Evolutionary conservation across 2,888 invertebrate genomes (phyloP), one percentile per base, ranked within the genome.

Genomic region (Ochropleura leucogaster): DNA sequence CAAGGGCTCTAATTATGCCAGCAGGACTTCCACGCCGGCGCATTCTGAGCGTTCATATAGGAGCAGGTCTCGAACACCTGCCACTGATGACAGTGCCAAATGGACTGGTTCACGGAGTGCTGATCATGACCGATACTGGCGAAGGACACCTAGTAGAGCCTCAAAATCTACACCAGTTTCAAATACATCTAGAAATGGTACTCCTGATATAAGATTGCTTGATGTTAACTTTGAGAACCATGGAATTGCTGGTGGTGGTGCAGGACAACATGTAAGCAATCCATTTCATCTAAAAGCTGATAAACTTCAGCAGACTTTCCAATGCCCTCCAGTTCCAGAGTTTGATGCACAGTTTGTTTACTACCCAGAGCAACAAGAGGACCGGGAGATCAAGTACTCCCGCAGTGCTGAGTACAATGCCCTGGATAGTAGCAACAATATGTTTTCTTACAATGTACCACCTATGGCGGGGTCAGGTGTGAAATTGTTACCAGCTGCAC

Each of bases 331-430:
- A 53, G 82, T 90, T 46, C 82, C 92, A 68, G 95, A 95, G 63
- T 94, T 89, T 90, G 95, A 95, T 79, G 93, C 89, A 70, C 94
- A 92, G 71, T 95, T 91, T 87, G 88, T 92, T 40, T 95, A 93
- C 79, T 95, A 94, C 82, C 89, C 90, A 55, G 96, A 96, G n/a
- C 92, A 90, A 74, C 92, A 88, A 63, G 96, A 96, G 66, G 96
- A 96, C 42, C 91, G 92, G 72, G 96, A 96, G 84, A 90, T 96
- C 4, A 96, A 96, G 85, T 96, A 92, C 89, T 96, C 96, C 40
- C 91, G 95, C 60, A 96, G 94, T 86, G 93, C 95, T 60, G 96
- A 96, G 80, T 96, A 96, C 75, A 92, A 88, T 89, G 90, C 94
- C 63, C 82, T 94, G 76, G 92, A 94, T 51, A 91, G 84, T 87